phyloP scores from a whole-genome alignment of 1,140 invertebrate species.

The Drosophila ananassae region DNA sequence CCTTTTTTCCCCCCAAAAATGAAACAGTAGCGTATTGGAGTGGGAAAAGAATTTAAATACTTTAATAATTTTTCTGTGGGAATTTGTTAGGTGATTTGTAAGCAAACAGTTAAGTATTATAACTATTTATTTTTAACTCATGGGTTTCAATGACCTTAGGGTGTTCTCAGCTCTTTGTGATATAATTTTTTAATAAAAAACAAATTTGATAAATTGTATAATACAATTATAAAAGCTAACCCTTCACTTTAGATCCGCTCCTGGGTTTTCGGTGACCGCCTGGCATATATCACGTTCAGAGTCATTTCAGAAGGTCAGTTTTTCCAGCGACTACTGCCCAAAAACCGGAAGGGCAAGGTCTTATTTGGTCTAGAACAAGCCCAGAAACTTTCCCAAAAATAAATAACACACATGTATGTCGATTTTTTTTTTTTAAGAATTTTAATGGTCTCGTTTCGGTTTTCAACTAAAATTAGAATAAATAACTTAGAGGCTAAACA shows the following conservation, averaged over 20 bases:
- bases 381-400: conserved; percentile 50
- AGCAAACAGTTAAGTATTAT: conserved; percentile 11
- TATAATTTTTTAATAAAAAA: background rate
- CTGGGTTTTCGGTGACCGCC: conserved; percentile 41
- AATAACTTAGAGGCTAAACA: conserved; percentile 60
- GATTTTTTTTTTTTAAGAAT: conserved; percentile 24
- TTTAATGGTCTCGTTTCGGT: conserved; percentile 44
- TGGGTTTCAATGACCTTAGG: conserved; percentile 14
- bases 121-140: background rate
- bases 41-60: conserved; percentile 5
- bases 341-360: conserved; percentile 53
- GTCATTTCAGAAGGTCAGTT: conserved; percentile 51
- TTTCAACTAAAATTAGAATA: conserved; percentile 64
- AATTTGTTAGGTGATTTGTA: conserved; percentile 10
- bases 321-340: conserved; percentile 7
- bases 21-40: conserved; percentile 25
- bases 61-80: conserved; percentile 11
- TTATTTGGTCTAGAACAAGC: conserved; percentile 48
- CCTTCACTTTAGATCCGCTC: conserved; percentile 9
- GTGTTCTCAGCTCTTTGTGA: background rate
- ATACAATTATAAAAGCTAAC: too few species aligned
- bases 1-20: conserved; percentile 25
- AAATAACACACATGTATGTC: conserved; percentile 12
- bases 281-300: conserved; percentile 49
- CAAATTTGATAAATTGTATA: too few species aligned